Evolutionary conservation across 1,140 invertebrate species (phyloP), one percentile per base, ranked within the genome.

Genomic region (Capitella teleta): DNA sequence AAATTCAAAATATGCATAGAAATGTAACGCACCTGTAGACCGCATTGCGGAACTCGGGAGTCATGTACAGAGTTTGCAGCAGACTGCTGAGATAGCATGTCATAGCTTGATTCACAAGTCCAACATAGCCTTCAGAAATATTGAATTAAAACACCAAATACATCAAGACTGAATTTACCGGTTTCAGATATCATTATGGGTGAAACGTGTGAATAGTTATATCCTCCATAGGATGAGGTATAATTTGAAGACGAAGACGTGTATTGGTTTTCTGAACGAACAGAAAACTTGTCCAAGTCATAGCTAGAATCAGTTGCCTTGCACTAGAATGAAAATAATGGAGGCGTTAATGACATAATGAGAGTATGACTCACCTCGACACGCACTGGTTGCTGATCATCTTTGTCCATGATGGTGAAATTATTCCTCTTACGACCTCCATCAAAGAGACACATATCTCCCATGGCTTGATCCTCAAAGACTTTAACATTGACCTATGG

Each of bases 61-160:
- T 93, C 86, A 94, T 93, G 61, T 79, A 93, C 2, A 94, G 73
- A 1, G 86, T 85, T 73, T 94, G 89, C 1, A 94, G 73, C 23
- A 93, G 71, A 73, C 86, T 89, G 66, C 93, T 94, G 12, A 94
- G 75, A 65, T 93, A 93, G 66, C 89, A 93, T 1, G 89, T 93
- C 87, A 92, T 92, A 1, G 87, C 87, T 70, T 91, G 87, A 70
- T 94, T 94, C 0, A 92, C 86, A 28, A 94, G 73, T 30, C 89
- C 89, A 6, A 90, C 85, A 73, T 86, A 89, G 52, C 73, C 68
- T 69, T 50, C 0, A 55, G 52, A 21, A 48, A 2, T n/a, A n/a
- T n/a, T n/a, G n/a, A n/a, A n/a, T n/a, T n/a, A n/a, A n/a, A n/a
- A n/a, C n/a, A n/a, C n/a, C n/a, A n/a, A n/a, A n/a, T n/a, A n/a